phyloP scores from a whole-genome alignment of 2,888 invertebrate species.

The Plutella xylostella region DNA sequence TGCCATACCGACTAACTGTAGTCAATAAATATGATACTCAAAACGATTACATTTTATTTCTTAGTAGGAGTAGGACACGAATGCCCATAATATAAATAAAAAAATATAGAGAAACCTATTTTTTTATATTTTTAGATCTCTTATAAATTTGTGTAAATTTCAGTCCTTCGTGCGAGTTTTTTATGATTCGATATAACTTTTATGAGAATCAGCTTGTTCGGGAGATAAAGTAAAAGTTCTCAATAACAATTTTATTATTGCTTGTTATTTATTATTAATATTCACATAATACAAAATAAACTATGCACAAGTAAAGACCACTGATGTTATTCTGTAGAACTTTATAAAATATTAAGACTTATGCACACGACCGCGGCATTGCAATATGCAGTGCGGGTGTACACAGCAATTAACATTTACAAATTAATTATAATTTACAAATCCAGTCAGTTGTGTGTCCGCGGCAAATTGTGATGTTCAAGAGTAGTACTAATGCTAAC shows the following conservation, averaged over 20 bases:
- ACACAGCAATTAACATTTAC: constrained; percentile 2
- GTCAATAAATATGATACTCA: constrained; percentile 33
- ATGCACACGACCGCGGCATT: too few relatives aligned
- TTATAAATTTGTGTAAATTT: background rate
- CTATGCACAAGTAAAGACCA: constrained; percentile 73
- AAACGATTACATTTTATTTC: background rate
- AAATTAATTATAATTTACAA: constrained; percentile 6
- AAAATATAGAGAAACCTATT: too few relatives aligned
- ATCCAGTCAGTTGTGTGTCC: constrained; percentile 2
- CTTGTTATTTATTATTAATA: constrained; percentile 68
- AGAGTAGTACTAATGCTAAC: constrained; percentile 3
- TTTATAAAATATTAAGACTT: constrained; percentile 47
- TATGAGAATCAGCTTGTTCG: background rate
- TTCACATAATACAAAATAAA: constrained; percentile 78
- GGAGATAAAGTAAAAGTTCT: constrained; percentile 33
- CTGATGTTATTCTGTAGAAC: constrained; percentile 49
- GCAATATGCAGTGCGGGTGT: constrained; percentile 22
- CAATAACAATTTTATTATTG: constrained; percentile 75
- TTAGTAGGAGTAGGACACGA: background rate
- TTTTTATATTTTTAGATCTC: background rate
- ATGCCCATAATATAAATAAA: too few relatives aligned
- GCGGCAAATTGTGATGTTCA: constrained; percentile 6
- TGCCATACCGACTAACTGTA: constrained; percentile 37
- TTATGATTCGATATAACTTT: background rate
- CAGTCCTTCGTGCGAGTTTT: background rate